Evolutionary conservation across 2,797 vertebrate species (phyloP).

Genomic region (Ataeniobius toweri): DNA sequence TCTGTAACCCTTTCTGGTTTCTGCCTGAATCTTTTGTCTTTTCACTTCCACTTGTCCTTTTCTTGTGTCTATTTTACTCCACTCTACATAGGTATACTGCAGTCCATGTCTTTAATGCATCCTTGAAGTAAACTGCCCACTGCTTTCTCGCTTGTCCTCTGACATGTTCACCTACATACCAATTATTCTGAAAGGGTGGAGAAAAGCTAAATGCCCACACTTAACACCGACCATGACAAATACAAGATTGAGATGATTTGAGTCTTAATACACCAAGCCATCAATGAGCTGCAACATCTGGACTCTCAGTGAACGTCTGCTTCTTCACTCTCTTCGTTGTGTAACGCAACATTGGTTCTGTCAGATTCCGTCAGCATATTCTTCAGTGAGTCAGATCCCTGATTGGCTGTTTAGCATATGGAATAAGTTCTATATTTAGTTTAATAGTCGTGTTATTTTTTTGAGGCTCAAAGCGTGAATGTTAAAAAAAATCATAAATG

Average conservation of each 20-base stretch:
- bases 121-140: conserved; percentile 16
- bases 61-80: conserved; percentile 19
- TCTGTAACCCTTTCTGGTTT: conserved; percentile 53
- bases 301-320: not conserved
- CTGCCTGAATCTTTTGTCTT: conserved; percentile 35
- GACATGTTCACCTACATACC: not conserved
- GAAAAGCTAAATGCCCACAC: not conserved
- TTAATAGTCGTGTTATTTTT: not conserved
- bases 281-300: not conserved
- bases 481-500: not conserved
- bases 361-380: not conserved
- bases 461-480: not conserved
- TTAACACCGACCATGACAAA: not conserved
- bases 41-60: conserved; percentile 38
- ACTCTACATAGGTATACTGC: conserved; percentile 19
- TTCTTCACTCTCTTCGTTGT: not conserved
- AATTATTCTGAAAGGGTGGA: not conserved
- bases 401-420: not conserved
- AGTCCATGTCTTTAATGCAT: conserved; percentile 18
- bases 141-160: conserved; percentile 12
- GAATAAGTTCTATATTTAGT: not conserved
- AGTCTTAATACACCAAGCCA: not conserved
- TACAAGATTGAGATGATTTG: not conserved
- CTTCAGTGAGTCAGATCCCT: not conserved
- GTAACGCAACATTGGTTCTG: not conserved